phyloP scores from a whole-genome alignment of 1,140 invertebrate genomes.

The Colletes gigas region DNA sequence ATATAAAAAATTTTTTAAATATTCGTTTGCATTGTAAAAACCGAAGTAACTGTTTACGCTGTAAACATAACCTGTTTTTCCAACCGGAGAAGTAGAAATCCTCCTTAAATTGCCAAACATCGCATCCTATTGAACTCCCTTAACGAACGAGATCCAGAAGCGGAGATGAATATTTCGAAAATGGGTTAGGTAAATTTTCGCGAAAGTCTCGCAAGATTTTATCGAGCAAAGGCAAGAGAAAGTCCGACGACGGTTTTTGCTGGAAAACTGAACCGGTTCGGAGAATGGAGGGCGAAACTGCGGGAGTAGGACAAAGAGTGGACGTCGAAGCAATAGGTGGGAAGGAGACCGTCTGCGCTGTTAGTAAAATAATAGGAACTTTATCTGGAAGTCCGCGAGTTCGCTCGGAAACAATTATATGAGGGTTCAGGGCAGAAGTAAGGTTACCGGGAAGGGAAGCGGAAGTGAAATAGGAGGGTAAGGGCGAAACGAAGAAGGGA shows the following conservation, averaged over 20 bases:
- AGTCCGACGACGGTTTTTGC: neutral
- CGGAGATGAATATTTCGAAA: constrained; percentile 11
- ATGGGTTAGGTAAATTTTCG: constrained; percentile 49
- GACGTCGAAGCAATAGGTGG: neutral
- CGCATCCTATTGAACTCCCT: too few relatives aligned
- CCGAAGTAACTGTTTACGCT: too few relatives aligned
- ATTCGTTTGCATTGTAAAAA: too few relatives aligned
- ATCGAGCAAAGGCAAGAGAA: constrained; percentile 41
- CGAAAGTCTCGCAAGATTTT: constrained; percentile 50
- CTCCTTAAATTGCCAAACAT: too few relatives aligned
- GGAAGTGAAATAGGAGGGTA: constrained; percentile 25
- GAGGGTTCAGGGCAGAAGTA: constrained; percentile 18
- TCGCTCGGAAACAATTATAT: constrained; percentile 68
- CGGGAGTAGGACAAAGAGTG: neutral
- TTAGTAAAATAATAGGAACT: constrained; percentile 69
- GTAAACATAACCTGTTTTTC: too few relatives aligned
- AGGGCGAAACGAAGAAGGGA: neutral
- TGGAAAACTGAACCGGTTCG: constrained; percentile 16
- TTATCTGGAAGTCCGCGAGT: constrained; percentile 65
- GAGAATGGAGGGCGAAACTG: neutral
- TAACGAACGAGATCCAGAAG: neutral
- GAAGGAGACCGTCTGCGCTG: constrained; percentile 19
- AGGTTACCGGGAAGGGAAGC: constrained; percentile 4
- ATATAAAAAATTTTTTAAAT: too few relatives aligned
- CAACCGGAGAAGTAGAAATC: too few relatives aligned